Evolutionary conservation across 2,888 invertebrate species (phyloP).

Genomic region (Sphinx pinastri): DNA sequence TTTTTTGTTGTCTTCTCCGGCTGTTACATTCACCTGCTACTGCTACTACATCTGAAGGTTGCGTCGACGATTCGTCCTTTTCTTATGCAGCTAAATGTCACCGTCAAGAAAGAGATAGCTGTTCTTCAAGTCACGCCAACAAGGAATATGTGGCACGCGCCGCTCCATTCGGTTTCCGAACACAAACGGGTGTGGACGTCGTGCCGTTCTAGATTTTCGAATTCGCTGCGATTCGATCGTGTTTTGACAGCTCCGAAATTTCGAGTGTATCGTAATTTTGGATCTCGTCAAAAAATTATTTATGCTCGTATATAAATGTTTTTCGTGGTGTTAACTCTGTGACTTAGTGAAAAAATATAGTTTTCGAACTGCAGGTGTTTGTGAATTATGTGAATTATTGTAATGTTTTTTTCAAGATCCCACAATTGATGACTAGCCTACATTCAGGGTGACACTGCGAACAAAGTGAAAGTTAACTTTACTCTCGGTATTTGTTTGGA

Average conservation of each 20-base stretch:
- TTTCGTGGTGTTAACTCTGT: slow-evolving; percentile 44
- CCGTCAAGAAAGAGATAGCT: slow-evolving; percentile 69
- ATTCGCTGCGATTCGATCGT: slow-evolving; percentile 65
- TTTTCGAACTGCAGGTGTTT: slow-evolving; percentile 44
- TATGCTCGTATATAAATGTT: slow-evolving; percentile 35
- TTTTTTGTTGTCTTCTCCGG: slow-evolving; percentile 71
- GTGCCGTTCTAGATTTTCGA: slow-evolving; percentile 49
- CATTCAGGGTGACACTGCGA: slow-evolving; percentile 64
- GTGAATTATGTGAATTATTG: slow-evolving; percentile 50
- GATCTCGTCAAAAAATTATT: slow-evolving; percentile 34
- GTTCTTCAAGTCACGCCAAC: slow-evolving; percentile 54
- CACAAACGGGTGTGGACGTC: slow-evolving; percentile 64
- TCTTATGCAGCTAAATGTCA: slow-evolving; percentile 53
- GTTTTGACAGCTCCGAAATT: slow-evolving; percentile 64
- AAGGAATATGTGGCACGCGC: slow-evolving; percentile 78
- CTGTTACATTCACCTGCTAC: slow-evolving; percentile 75
- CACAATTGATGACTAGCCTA: slow-evolving; percentile 66
- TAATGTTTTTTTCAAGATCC: slow-evolving; percentile 59
- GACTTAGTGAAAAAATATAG: slow-evolving; percentile 42
- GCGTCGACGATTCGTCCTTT: slow-evolving; percentile 62
- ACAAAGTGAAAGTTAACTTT: slow-evolving; percentile 75
- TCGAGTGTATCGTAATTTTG: slow-evolving; percentile 39
- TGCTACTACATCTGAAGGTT: slow-evolving; percentile 55
- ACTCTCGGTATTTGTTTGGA: slow-evolving; percentile 62
- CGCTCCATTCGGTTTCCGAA: slow-evolving; percentile 78